Percentiles rank a stretch among this genome's conserved stretches.
Evolutionary conservation across 92 coral and sea anemone genomes (phyloP).

Genomic region (Meandrina meandrites): DNA sequence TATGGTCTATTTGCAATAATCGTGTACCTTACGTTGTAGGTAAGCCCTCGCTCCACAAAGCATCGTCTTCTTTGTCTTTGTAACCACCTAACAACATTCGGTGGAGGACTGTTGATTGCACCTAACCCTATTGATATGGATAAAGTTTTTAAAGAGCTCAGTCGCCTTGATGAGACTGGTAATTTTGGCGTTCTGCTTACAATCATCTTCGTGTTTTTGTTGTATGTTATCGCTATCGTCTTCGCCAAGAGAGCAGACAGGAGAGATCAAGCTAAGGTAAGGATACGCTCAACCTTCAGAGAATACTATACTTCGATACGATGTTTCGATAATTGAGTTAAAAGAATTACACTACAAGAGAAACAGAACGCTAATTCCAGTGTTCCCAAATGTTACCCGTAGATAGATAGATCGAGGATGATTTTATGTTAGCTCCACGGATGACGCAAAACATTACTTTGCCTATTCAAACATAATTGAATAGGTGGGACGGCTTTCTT

Average conservation of each 20-base stretch:
- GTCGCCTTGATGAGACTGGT: constrained; percentile 39
- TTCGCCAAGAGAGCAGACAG: constrained; percentile 45
- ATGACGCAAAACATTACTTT: too few relatives aligned
- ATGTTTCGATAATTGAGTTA: too few relatives aligned
- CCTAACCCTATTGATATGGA: constrained; percentile 46
- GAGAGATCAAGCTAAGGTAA: constrained; percentile 38
- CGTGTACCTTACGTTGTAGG: not conserved
- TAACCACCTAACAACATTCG: constrained; percentile 43
- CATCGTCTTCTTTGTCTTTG: constrained; percentile 27
- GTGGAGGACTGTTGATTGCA: constrained; percentile 40
- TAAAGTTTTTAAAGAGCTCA: constrained; percentile 32
- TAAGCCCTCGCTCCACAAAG: constrained; percentile 18
- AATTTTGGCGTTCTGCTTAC: constrained; percentile 44
- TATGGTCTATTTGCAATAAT: too few relatives aligned
- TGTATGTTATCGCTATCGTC: constrained; percentile 29
- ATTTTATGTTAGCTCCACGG: too few relatives aligned
- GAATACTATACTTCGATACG: not conserved
- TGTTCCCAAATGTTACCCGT: too few relatives aligned
- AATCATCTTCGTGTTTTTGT: constrained; percentile 18
- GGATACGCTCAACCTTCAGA: not conserved
- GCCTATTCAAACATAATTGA: not conserved
- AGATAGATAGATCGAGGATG: too few relatives aligned
- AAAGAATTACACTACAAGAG: too few relatives aligned
- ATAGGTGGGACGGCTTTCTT: not conserved
- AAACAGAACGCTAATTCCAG: too few relatives aligned